These are phyloP conservation scores for Illadopsis cleaveri DNA, from an alignment of 2,113 vertebrate species.

Conservation along the genomic window DNA sequence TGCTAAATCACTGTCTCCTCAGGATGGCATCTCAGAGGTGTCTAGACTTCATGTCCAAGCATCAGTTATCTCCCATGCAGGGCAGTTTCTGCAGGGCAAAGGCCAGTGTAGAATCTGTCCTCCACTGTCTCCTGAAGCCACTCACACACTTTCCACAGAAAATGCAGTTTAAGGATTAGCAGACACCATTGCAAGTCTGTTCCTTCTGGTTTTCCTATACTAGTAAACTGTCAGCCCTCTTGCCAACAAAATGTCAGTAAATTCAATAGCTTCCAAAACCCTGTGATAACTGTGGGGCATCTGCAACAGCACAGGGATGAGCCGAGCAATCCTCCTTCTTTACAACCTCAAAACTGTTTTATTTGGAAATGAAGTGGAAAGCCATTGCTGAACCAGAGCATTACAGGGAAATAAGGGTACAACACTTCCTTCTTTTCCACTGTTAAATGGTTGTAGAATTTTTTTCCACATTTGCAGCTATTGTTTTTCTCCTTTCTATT, in stretches of 20 bases:
- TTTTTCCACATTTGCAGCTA: neutral
- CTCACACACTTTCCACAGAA: neutral
- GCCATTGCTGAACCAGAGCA: neutral
- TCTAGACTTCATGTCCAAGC: neutral
- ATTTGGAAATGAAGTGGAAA: neutral
- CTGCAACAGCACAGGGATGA: neutral
- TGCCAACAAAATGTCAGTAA: neutral
- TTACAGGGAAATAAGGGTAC: neutral
- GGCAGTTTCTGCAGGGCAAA: neutral
- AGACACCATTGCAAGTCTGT: neutral
- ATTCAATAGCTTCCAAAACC: neutral
- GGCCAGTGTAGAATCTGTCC: neutral
- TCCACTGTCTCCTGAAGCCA: neutral
- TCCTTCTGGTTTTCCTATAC: neutral
- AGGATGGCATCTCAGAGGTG: neutral
- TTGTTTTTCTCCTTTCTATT: conserved; percentile 2
- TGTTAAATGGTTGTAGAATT: neutral
- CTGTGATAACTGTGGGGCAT: neutral
- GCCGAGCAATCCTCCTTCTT: neutral
- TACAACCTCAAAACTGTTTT: neutral
- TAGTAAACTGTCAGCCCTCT: neutral
- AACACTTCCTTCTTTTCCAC: neutral
- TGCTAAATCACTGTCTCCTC: neutral
- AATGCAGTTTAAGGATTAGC: neutral
- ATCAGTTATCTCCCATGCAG: neutral